Conservation (phyloP, 37 sponge, comb jelly and placozoan species). For the Oopsacas minuta region DNA sequence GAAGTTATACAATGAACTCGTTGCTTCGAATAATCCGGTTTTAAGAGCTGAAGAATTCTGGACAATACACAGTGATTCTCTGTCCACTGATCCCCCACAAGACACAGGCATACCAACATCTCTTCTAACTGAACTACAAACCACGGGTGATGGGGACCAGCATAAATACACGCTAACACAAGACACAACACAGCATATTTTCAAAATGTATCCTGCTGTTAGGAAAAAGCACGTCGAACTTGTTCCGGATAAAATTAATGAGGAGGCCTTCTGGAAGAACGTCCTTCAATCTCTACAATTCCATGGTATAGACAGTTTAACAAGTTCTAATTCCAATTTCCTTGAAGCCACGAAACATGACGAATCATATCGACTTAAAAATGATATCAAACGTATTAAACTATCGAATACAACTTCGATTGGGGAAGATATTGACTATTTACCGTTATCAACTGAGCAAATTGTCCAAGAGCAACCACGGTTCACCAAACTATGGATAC, state of each 20-base stretch:
- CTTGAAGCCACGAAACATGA: background rate
- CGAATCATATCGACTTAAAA: background rate
- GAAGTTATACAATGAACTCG: background rate
- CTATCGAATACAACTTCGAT: background rate
- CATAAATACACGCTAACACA: background rate
- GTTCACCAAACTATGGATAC: background rate
- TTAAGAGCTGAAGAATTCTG: slow-evolving; percentile 17
- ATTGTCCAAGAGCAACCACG: background rate
- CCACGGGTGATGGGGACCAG: background rate
- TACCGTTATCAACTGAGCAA: background rate
- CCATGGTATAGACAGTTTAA: background rate
- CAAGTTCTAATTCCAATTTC: background rate
- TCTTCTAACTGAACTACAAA: background rate
- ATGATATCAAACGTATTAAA: slow-evolving; percentile 10
- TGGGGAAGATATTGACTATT: background rate
- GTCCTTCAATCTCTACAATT: slow-evolving; percentile 6
- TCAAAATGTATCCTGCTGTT: background rate
- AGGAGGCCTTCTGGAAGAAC: background rate
- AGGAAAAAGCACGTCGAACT: background rate
- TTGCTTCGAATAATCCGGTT: background rate
- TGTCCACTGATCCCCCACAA: background rate
- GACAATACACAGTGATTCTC: background rate
- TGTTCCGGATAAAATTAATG: background rate
- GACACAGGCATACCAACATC: background rate
- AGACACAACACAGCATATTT: background rate